phyloP scores from a whole-genome alignment of 2,888 invertebrate species.

The Aleiodes leptofemur region DNA sequence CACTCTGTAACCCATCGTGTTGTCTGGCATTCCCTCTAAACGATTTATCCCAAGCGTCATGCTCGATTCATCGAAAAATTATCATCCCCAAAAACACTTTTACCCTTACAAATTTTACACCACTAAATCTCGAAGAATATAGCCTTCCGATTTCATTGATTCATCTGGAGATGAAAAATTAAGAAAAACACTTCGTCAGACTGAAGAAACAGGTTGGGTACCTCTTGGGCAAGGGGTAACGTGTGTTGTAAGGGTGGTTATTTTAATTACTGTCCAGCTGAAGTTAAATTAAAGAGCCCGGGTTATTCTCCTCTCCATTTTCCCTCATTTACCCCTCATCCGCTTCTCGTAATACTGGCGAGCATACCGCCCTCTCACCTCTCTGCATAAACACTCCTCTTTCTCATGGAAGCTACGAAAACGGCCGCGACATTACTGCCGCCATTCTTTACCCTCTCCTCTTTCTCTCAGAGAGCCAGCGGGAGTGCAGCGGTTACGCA shows the following conservation, averaged over 20 bases:
- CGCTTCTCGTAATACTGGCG: slow-evolving; percentile 62
- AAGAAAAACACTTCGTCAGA: neutral
- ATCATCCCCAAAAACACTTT: neutral
- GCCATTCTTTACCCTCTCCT: slow-evolving; percentile 66
- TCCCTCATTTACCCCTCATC: slow-evolving; percentile 29
- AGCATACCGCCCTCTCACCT: slow-evolving; percentile 57
- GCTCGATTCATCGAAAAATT: too few relatives aligned
- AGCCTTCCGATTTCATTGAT: too few relatives aligned
- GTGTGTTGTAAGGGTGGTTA: slow-evolving; percentile 70
- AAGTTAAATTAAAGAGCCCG: slow-evolving; percentile 74
- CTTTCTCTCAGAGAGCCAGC: slow-evolving; percentile 22
- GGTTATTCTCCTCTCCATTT: slow-evolving; percentile 64
- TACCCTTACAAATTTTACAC: neutral
- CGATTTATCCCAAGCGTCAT: too few relatives aligned
- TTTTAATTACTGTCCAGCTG: slow-evolving; percentile 75
- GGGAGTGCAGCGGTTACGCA: slow-evolving; percentile 61
- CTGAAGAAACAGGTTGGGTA: slow-evolving; percentile 64
- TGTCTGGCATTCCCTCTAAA: too few relatives aligned
- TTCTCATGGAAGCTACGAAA: slow-evolving; percentile 39
- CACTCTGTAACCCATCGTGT: too few relatives aligned
- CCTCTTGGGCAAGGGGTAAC: slow-evolving; percentile 65
- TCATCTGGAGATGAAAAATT: neutral
- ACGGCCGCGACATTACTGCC: slow-evolving; percentile 59
- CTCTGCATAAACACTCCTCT: slow-evolving; percentile 33
- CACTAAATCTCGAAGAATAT: too few relatives aligned